Evolutionary conservation across 2,113 vertebrate genomes (phyloP).

Genomic region (Stigmatopora nigra): DNA sequence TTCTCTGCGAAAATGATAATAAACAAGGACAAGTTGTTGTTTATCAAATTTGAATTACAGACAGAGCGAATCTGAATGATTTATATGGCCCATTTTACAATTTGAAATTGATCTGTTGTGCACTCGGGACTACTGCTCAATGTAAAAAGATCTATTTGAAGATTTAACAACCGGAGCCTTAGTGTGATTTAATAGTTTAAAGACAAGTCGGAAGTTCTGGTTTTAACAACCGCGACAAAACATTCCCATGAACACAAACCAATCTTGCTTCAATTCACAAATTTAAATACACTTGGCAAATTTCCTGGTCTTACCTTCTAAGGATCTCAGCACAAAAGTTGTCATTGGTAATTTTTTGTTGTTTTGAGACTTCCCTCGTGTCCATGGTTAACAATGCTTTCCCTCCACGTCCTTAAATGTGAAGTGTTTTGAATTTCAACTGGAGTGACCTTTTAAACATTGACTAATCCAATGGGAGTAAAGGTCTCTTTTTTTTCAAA

Average conservation of each 20-base stretch:
- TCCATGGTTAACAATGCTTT: constrained; percentile 40
- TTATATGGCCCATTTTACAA: neutral
- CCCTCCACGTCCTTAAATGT: neutral
- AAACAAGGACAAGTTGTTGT: constrained; percentile 8
- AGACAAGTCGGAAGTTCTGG: neutral
- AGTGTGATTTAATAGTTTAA: neutral
- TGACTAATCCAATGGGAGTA: constrained; percentile 35
- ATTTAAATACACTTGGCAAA: neutral
- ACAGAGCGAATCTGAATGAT: too few species aligned
- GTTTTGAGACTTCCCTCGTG: constrained; percentile 14
- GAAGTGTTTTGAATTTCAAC: neutral
- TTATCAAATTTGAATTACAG: constrained; percentile 8
- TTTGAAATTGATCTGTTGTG: neutral
- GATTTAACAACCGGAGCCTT: neutral
- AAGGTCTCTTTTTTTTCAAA: constrained; percentile 57
- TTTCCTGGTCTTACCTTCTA: constrained; percentile 34
- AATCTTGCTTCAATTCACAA: neutral
- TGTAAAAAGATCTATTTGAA: neutral
- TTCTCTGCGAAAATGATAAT: neutral
- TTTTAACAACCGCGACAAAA: neutral
- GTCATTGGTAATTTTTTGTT: neutral
- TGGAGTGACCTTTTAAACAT: neutral
- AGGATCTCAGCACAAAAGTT: neutral
- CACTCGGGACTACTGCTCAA: neutral
- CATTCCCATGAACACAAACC: neutral